These are phyloP conservation scores for Clarias pachynema DNA, from an alignment of 2,797 vertebrate genomes.

Conservation along the genomic window DNA sequence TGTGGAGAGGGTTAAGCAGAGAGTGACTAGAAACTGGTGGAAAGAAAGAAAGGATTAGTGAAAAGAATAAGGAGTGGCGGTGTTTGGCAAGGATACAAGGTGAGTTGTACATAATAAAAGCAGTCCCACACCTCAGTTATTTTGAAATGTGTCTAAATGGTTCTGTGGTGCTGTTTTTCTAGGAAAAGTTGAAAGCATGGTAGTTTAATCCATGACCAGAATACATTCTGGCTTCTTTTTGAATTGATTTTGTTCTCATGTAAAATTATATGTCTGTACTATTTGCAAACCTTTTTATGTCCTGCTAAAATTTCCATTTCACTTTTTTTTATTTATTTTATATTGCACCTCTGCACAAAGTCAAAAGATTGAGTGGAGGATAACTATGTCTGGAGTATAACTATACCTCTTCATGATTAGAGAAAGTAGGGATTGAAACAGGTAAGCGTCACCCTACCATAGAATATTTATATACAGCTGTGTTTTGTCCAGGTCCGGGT, in stretches of 20 bases:
- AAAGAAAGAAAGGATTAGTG: conserved; percentile 34
- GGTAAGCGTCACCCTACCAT: too few species aligned
- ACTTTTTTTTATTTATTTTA: not conserved
- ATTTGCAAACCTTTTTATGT: not conserved
- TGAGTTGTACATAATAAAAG: conserved; percentile 73
- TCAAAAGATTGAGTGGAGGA: not conserved
- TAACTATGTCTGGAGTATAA: not conserved
- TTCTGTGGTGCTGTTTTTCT: conserved; percentile 42
- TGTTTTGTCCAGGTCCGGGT: not conserved
- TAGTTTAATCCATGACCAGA: not conserved
- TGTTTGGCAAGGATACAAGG: conserved; percentile 55
- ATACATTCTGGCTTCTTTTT: conserved; percentile 2
- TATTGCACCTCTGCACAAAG: not conserved
- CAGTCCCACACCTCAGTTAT: conserved; percentile 69
- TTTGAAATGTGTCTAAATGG: conserved; percentile 78
- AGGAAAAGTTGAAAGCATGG: not conserved
- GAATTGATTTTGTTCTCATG: not conserved
- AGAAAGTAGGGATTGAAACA: not conserved
- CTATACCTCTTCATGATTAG: not conserved
- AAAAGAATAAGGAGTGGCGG: conserved; percentile 33
- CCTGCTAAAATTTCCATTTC: not conserved
- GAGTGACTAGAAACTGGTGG: conserved; percentile 46
- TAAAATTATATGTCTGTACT: not conserved
- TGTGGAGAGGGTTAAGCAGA: conserved; percentile 50
- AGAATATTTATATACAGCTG: not conserved